phyloP scores from a whole-genome alignment of 2,113 vertebrate genomes.

The Cololabis saira region DNA sequence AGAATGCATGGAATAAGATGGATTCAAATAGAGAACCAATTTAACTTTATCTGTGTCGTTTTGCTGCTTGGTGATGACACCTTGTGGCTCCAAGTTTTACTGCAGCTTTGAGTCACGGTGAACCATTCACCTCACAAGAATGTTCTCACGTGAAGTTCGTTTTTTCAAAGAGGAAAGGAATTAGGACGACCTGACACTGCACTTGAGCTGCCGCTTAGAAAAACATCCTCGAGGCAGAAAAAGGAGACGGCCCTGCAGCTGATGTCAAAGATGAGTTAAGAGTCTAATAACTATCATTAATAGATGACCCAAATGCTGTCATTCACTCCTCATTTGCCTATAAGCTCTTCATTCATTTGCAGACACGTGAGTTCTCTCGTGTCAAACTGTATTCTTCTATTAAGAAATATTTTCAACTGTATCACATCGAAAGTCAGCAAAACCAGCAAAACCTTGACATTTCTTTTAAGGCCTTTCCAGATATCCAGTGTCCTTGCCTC shows the following conservation, averaged over 20 bases:
- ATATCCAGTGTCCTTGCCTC: neutral
- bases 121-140: too few species aligned
- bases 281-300: too few species aligned
- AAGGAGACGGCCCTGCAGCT: too few species aligned
- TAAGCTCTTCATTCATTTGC: neutral
- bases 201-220: neutral
- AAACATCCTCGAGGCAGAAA: neutral
- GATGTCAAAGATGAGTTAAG: too few species aligned
- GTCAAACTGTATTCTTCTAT: neutral
- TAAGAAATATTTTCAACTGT: too few species aligned
- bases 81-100: conserved; percentile 26
- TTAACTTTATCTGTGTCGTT: neutral
- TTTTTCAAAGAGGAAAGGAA: too few species aligned
- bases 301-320: too few species aligned
- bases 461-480: neutral
- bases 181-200: too few species aligned
- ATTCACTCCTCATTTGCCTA: neutral
- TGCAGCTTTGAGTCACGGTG: conserved; percentile 5
- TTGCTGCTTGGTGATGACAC: conserved; percentile 39
- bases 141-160: too few species aligned
- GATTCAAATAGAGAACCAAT: too few species aligned
- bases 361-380: neutral
- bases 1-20: too few species aligned
- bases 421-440: neutral
- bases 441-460: too few species aligned